A percentile compares a stretch with the other conserved stretches of the same genome.
Conservation (phyloP, 2,888 invertebrate genomes). For the Trichopoda pennipes region DNA sequence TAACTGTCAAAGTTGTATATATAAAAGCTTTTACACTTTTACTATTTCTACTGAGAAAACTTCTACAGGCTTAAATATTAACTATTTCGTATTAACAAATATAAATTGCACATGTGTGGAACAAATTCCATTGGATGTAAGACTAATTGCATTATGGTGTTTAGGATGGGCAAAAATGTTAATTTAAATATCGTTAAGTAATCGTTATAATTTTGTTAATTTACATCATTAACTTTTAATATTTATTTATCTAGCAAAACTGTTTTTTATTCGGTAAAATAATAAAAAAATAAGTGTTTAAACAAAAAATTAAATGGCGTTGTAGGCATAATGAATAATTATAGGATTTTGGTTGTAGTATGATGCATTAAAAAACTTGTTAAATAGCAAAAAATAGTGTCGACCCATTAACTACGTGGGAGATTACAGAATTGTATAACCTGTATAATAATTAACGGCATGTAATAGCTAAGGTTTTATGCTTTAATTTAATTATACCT, state of each 20-base stretch:
- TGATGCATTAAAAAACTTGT: too few species aligned
- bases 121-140: background rate
- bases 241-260: background rate
- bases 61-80: too few species aligned
- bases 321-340: background rate
- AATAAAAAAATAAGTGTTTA: background rate
- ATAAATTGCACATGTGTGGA: background rate
- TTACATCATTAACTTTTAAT: background rate
- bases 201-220: background rate
- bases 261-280: constrained; percentile 1
- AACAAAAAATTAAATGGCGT: background rate
- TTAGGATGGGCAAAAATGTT: background rate
- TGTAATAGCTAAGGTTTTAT: too few species aligned
- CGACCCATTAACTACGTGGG: too few species aligned
- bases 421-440: too few species aligned
- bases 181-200: background rate
- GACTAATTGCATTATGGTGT: constrained; percentile 3
- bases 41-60: too few species aligned
- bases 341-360: background rate
- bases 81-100: constrained; percentile 5
- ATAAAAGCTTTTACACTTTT: too few species aligned
- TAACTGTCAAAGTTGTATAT: too few species aligned
- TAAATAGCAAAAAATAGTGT: too few species aligned
- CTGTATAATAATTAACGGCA: too few species aligned
- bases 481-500: too few species aligned